Percentiles rank a stretch among this genome's conserved stretches.
Conservation (phyloP, 2,888 invertebrate genomes). For the Teleogryllus oceanicus region DNA sequence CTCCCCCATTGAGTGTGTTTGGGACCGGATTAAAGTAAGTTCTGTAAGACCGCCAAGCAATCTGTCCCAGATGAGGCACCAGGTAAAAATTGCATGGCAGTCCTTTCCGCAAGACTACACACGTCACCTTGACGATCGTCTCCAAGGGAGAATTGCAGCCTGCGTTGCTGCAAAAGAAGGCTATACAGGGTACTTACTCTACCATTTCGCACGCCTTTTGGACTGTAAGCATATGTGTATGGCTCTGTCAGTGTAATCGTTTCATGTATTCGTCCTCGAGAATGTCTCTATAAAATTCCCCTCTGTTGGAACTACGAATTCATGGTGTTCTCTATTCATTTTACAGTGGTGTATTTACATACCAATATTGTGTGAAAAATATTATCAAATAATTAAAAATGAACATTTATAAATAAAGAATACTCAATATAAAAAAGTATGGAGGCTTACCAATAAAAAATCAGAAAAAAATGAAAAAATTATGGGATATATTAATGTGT, state of each 20-base stretch:
- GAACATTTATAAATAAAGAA: too few relatives aligned
- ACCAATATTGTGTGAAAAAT: neutral
- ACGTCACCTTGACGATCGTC: neutral
- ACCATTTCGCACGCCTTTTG: neutral
- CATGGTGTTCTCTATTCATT: neutral
- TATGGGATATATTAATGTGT: too few relatives aligned
- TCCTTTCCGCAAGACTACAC: neutral
- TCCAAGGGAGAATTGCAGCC: neutral
- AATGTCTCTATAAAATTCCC: neutral
- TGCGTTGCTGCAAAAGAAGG: neutral
- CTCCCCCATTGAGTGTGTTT: constrained; percentile 32
- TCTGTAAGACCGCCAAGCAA: neutral
- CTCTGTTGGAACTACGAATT: neutral
- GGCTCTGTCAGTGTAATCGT: neutral
- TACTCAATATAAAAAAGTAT: too few relatives aligned
- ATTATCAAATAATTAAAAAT: too few relatives aligned
- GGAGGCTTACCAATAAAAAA: too few relatives aligned
- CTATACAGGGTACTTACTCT: neutral
- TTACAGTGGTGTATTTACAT: neutral
- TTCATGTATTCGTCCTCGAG: neutral
- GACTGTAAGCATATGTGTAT: neutral
- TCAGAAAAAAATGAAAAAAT: too few relatives aligned
- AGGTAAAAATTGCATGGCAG: constrained; percentile 4
- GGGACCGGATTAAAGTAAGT: constrained; percentile 23
- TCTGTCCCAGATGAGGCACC: neutral